phyloP scores from a whole-genome alignment of 2,113 vertebrate genomes.

The Oryzias melastigma region DNA sequence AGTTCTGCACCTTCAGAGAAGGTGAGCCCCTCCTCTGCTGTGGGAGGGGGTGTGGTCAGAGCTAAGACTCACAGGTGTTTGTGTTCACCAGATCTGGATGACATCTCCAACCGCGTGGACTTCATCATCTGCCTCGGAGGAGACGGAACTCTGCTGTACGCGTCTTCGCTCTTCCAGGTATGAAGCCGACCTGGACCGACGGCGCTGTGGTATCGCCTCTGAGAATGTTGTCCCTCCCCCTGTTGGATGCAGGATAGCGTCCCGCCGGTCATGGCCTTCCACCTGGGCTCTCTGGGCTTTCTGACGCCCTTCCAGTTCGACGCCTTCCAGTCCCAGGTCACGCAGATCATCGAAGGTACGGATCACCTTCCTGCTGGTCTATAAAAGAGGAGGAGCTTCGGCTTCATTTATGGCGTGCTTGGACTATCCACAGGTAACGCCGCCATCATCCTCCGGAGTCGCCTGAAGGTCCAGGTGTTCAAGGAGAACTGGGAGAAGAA shows the following conservation, averaged over 20 bases:
- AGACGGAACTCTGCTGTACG: conserved; percentile 82
- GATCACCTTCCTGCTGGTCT: background rate
- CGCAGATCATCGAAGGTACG: conserved; percentile 80
- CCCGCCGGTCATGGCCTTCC: conserved; percentile 83
- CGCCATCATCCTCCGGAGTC: conserved; percentile 79
- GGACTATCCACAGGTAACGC: conserved; percentile 69
- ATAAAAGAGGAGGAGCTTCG: too few relatives aligned
- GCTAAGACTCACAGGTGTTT: background rate
- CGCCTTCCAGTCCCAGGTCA: conserved; percentile 78
- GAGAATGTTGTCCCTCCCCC: fast-evolving
- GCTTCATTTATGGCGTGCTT: too few relatives aligned
- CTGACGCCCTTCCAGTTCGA: conserved; percentile 83
- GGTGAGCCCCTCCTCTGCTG: conserved; percentile 63
- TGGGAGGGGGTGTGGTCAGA: background rate
- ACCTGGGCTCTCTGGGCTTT: conserved; percentile 81
- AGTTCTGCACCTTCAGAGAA: conserved; percentile 96
- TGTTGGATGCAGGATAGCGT: conserved; percentile 72
- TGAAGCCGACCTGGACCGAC: background rate
- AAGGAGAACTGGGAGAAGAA: conserved; percentile 72
- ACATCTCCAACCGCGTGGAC: conserved; percentile 81
- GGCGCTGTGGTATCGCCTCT: fast-evolving
- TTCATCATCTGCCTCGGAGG: conserved; percentile 84
- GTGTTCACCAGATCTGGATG: conserved; percentile 80
- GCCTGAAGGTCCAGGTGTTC: conserved; percentile 77
- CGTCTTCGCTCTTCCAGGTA: conserved; percentile 84